A percentile compares a stretch with the other conserved stretches of the same genome.
phyloP scores from a whole-genome alignment of 2,888 invertebrate species.

The Folsomia candida region DNA sequence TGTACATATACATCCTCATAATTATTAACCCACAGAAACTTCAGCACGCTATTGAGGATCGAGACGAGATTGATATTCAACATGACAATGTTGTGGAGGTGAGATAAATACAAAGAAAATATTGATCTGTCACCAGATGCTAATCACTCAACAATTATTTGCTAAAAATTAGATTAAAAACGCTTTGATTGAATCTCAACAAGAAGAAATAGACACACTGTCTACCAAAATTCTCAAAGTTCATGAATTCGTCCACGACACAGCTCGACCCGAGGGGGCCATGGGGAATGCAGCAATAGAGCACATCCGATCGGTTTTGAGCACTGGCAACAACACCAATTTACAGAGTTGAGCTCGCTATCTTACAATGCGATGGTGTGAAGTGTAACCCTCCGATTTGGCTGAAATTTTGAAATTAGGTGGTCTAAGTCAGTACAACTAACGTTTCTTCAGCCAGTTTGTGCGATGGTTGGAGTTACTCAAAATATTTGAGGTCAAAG shows the following conservation, averaged over 20 bases:
- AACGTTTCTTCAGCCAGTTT: too few species aligned
- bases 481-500: too few species aligned
- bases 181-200: conserved; percentile 55
- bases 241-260: conserved; percentile 44
- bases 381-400: neutral
- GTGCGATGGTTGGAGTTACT: too few species aligned
- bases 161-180: neutral
- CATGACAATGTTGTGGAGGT: conserved; percentile 46
- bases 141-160: too few species aligned
- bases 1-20: too few species aligned
- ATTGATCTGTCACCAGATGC: neutral
- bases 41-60: conserved; percentile 42
- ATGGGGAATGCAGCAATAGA: conserved; percentile 40
- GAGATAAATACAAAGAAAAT: neutral
- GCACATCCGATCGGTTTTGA: conserved; percentile 35
- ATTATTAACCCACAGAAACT: too few species aligned
- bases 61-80: conserved; percentile 48
- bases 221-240: conserved; percentile 49
- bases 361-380: too few species aligned
- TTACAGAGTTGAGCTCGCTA: neutral
- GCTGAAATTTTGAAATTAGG: too few species aligned
- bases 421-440: too few species aligned
- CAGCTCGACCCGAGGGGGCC: conserved; percentile 33
- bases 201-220: conserved; percentile 56
- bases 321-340: conserved; percentile 3